Percentiles rank a stretch among this genome's conserved stretches.
phyloP scores from a whole-genome alignment of 2,888 invertebrate genomes.

The Tribolium freemani region DNA sequence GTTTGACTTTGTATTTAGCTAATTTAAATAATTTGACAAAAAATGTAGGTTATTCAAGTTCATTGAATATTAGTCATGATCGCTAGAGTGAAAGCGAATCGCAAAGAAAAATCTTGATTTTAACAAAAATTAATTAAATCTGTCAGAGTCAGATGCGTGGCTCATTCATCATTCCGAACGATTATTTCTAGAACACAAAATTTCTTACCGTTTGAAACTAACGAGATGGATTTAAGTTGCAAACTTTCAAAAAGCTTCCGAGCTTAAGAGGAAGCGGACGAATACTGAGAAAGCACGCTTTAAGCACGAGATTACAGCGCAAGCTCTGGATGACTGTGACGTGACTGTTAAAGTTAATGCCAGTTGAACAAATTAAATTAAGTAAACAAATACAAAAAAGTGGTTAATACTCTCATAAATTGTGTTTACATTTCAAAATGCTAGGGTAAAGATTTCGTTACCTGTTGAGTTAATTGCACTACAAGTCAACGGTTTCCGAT shows the following conservation, averaged over 20 bases:
- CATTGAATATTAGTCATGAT: not conserved
- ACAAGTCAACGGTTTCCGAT: not conserved
- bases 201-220: not conserved
- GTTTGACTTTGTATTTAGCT: not conserved
- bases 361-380: too few relatives aligned
- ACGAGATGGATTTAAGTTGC: not conserved
- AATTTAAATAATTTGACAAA: not conserved
- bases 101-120: too few relatives aligned
- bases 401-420: too few relatives aligned
- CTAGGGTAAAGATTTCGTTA: not conserved
- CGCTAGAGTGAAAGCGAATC: too few relatives aligned
- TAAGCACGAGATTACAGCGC: not conserved
- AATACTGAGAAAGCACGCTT: not conserved
- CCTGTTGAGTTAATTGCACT: not conserved
- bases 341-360: not conserved
- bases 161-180: not conserved
- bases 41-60: not conserved
- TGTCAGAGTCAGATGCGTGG: not conserved
- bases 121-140: not conserved
- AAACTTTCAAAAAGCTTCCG: not conserved
- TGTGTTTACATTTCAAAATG: too few relatives aligned
- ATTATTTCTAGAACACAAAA: not conserved
- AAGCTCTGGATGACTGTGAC: not conserved
- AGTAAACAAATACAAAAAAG: too few relatives aligned
- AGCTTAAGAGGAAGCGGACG: not conserved